Evolutionary conservation across 2,888 invertebrate species (phyloP).

Genomic region (Onthophagus sagittarius): DNA sequence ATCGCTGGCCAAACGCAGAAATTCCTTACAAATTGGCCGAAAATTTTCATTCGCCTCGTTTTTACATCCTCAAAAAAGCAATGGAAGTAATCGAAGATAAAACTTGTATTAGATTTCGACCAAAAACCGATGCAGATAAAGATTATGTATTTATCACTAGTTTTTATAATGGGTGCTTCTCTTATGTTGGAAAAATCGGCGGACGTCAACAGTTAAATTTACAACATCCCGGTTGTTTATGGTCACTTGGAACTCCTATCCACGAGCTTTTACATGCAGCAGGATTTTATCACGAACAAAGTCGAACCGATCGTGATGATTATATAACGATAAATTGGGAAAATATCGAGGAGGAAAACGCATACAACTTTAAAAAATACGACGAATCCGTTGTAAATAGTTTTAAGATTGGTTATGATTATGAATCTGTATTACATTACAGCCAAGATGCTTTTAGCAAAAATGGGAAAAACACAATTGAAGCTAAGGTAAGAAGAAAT

Average conservation of each 20-base stretch:
- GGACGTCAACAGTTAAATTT: constrained; percentile 66
- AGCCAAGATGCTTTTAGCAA: constrained; percentile 68
- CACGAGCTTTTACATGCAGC: constrained; percentile 78
- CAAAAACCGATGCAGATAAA: constrained; percentile 54
- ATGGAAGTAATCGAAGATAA: constrained; percentile 35
- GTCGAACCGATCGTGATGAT: constrained; percentile 69
- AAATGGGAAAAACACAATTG: constrained; percentile 66
- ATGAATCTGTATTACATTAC: constrained; percentile 81
- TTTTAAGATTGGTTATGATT: constrained; percentile 74
- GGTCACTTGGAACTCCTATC: constrained; percentile 69
- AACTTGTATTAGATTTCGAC: constrained; percentile 74
- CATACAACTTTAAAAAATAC: constrained; percentile 71
- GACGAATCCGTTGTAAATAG: constrained; percentile 54
- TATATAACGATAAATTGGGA: constrained; percentile 62
- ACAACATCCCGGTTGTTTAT: constrained; percentile 69
- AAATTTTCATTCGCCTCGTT: too few species aligned
- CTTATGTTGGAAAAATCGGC: constrained; percentile 70
- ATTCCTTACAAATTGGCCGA: background rate
- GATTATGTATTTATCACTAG: constrained; percentile 70
- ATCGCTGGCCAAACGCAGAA: background rate
- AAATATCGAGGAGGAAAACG: constrained; percentile 61
- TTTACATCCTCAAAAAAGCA: constrained; percentile 34
- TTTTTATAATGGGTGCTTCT: constrained; percentile 76
- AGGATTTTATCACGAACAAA: constrained; percentile 81
- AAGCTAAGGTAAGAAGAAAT: constrained; percentile 4